Percentiles rank a stretch among this genome's conserved stretches.
Conservation (phyloP, 2,797 vertebrate genomes). For the Danio tinwini region DNA sequence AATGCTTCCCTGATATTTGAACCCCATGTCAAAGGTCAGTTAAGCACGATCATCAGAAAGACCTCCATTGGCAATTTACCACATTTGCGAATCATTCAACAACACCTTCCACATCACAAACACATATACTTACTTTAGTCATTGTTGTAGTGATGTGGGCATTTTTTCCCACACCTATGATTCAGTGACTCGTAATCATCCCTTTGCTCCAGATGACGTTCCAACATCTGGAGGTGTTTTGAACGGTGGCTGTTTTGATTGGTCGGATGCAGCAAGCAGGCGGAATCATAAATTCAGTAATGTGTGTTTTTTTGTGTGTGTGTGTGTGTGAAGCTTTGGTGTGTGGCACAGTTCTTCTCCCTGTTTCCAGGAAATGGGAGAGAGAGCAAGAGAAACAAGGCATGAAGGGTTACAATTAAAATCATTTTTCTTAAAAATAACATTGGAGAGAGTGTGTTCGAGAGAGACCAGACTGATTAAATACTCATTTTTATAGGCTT, state of each 20-base stretch:
- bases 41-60: background rate
- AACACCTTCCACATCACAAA: slow-evolving; percentile 25
- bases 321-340: slow-evolving; percentile 33
- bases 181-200: slow-evolving; percentile 32
- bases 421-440: background rate
- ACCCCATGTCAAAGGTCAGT: slow-evolving; percentile 14
- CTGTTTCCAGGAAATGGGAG: slow-evolving; percentile 38
- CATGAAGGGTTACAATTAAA: background rate
- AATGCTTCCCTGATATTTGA: slow-evolving; percentile 28
- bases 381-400: background rate
- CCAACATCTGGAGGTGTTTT: slow-evolving; percentile 52
- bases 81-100: background rate
- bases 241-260: slow-evolving; percentile 42
- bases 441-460: background rate
- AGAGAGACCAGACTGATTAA: slow-evolving; percentile 8
- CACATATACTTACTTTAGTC: background rate
- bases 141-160: slow-evolving; percentile 9
- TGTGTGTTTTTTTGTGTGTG: background rate
- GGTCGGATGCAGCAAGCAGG: slow-evolving; percentile 30
- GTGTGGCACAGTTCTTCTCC: slow-evolving; percentile 35
- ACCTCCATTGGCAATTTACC: background rate
- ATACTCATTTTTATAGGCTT: slow-evolving; percentile 24
- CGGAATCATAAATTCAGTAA: slow-evolving; percentile 35
- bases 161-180: slow-evolving; percentile 39
- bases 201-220: slow-evolving; percentile 15